Evolutionary conservation across 2,888 invertebrate genomes (phyloP), one percentile per base, ranked within the genome.

Genomic region (Operophtera brumata): DNA sequence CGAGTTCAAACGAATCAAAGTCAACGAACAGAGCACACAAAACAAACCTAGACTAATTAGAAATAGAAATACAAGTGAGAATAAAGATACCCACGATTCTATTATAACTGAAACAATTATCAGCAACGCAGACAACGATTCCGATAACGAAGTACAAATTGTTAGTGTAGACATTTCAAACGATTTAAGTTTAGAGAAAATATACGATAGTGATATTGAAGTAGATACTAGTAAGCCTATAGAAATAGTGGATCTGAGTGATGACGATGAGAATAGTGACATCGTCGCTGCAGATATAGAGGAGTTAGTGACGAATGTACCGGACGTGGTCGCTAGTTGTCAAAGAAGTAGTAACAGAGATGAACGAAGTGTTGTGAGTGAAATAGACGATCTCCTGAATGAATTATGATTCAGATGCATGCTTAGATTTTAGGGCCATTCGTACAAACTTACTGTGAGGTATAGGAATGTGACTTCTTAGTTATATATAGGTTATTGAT

Each of bases 261-360:
- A 85, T 13, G 86, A 86, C 10, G 65, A 59, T 12, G 86, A 84
- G 0, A 83, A 83, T 8, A 66, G 63, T 60, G 83, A 82, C 34
- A 71, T 81, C 0, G 71, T 71, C 0, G 64, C 67, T 6, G 65
- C 79, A 0, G 83, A 81, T 49, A 51, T 78, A 2, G 82, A 84
- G 34, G 82, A 84, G 34, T 55, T 84, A 61, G 80, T 69, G 13
- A 84, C 80, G 47, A 87, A 82, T 51, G 83, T 88, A n/a, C 88
- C 88, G 0, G 89, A 90, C 49, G 83, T 88, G 0, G 88, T 88
- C 0, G 89, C 86, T 1, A 89, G 89, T 54, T 88, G 89, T 72
- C 82, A 77, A 6, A 81, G 77, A 59, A 77, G 66, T 14, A 71
- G 55, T 36, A 75, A 66, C 25, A 55, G 35, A 47, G 50, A 55